Evolutionary conservation across 2,797 vertebrate genomes (phyloP), one percentile per base, ranked within the genome.

Genomic region (Aselliscus stoliczkanus): DNA sequence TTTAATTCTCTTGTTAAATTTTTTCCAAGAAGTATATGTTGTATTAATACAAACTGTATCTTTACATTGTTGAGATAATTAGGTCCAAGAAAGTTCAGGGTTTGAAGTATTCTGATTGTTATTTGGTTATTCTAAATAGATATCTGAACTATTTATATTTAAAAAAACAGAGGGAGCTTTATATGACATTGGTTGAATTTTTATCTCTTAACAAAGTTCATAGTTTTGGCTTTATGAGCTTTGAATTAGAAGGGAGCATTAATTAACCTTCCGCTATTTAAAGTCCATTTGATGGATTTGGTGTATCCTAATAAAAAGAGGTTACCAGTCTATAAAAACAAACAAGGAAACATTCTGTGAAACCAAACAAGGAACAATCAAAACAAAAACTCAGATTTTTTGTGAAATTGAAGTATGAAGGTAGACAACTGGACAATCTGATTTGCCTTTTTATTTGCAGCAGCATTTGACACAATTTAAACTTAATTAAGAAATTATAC

Each of bases 401-500:
- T 86, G 50, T 90, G 42, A 93, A 88, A 86, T 73, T 94, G 64
- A 81, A 94, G 27, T 95, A 70, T 25, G 75, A 95, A 90, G 5
- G 13, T 69, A 72, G 44, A 82, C 50, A 25, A 79, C 65, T 87
- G 34, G 14, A 60, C 29, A 76, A 60, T 83, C 54, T 64, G 17
- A 60, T 89, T 92, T 85, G 47, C 47, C 42, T 67, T 95, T 75
- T 91, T 73, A 39, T 94, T 88, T 95, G 44, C 79, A 95, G 84
- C 11, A 76, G 44, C 96, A 97, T 87, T 73, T 88, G 37, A 77
- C 95, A 72, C 77, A 69, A 96, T 96, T 97, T 97, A 81, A 62
- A 17, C 93, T 97, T 96, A 94, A 97, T 97, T 98, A 98, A 97
- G 95, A 97, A 97, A 97, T 97, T 97, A 92, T 47, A 9, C 80